Evolutionary conservation across 2,888 invertebrate genomes (phyloP).

Genomic region (Mechanitis messenoides): DNA sequence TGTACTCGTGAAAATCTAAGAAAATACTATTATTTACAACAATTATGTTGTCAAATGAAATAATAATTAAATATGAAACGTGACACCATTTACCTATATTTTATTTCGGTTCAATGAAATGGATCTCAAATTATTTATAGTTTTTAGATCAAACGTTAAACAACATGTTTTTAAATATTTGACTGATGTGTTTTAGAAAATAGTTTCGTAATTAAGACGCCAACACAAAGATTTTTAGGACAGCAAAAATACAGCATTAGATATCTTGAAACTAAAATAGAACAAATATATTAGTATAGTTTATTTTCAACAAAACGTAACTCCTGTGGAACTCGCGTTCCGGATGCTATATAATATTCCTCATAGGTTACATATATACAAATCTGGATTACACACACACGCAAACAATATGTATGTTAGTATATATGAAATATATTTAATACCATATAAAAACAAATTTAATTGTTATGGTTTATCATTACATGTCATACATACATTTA

Average conservation of each 20-base stretch:
- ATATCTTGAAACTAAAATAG: not conserved
- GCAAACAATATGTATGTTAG: slow-evolving; percentile 30
- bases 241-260: no score
- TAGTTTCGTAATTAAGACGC: slow-evolving; percentile 17
- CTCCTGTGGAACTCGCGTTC: slow-evolving; percentile 30
- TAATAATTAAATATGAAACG: not conserved
- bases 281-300: slow-evolving; percentile 26
- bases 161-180: slow-evolving; percentile 42
- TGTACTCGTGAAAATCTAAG: no score
- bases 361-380: slow-evolving; percentile 46
- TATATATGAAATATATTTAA: slow-evolving; percentile 26
- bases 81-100: slow-evolving; percentile 48
- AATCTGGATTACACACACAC: slow-evolving; percentile 53
- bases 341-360: slow-evolving; percentile 37
- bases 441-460: no score
- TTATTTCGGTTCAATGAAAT: slow-evolving; percentile 37
- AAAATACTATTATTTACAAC: no score
- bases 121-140: slow-evolving; percentile 57
- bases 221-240: no score
- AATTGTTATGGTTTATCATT: no score
- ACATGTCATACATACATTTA: no score
- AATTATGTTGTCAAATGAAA: no score
- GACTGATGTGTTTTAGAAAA: slow-evolving; percentile 24
- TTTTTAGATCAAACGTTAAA: slow-evolving; percentile 32
- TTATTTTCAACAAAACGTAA: slow-evolving; percentile 21